Evolutionary conservation across 2,113 vertebrate species (phyloP), one percentile per base, ranked within the genome.

Genomic region (Ammodytes marinus): DNA sequence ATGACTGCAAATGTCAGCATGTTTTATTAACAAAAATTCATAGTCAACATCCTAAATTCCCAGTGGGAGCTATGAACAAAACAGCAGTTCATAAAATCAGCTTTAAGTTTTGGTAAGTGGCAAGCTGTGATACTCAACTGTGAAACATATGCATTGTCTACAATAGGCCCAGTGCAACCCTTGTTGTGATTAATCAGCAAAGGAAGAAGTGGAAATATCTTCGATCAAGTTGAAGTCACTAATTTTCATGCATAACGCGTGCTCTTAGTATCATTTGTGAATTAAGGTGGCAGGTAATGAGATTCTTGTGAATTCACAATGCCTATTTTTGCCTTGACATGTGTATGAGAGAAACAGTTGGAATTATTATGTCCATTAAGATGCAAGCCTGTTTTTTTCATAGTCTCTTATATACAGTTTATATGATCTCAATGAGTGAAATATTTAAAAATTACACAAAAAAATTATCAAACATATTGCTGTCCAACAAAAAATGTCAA

Each of bases 81-180:
- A 83, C 72, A 82, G 74, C 74, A 75, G 78, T 74, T 82, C 69
- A 73, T 86, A 40, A 86, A 89, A 80, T 86, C 69, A 43, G 79
- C 86, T 74, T 81, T 74, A 50, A 88, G 77, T 86, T 69, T 17
- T 57, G 69, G 15, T 83, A 85, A 84, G 49, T 77, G 79, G 71
- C 67, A 74, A 88, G 82, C 73, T 88, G 82, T 61, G 85, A 72
- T 80, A 52, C 86, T 74, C 74, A 74, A 77, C 82, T 82, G 85
- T 64, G 80, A 68, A 68, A 78, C 82, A 82, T 80, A 85, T 89
- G 89, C 63, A 72, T 39, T 40, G 49, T 75, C 69, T 66, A 55
- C 54, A 58, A 78, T 11, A 5, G 60, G 50, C 59, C 53, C 60
- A 47, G 61, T 55, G 39, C 47, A 84, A 79, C 76, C 37, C 71